Evolutionary conservation across 2,888 invertebrate species (phyloP).

Genomic region (Dusona sp.): DNA sequence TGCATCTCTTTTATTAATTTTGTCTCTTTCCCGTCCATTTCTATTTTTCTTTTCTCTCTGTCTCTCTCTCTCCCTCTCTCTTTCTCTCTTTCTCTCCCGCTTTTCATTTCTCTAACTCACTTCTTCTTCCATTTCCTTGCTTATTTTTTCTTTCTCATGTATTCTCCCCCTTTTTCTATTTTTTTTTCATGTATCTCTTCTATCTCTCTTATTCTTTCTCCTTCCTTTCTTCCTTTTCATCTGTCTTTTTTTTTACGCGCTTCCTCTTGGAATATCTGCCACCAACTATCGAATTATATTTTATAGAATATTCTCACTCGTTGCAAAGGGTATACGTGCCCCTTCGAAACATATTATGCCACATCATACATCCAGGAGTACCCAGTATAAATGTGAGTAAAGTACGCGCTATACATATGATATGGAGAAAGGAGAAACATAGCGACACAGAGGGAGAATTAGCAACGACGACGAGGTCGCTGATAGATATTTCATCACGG

Average conservation of each 20-base stretch:
- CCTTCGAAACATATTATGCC: neutral
- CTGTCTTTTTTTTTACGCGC: neutral
- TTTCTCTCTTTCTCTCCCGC: conserved; percentile 6
- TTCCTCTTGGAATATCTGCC: neutral
- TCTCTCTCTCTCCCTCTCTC: neutral
- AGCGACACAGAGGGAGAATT: neutral
- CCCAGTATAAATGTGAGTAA: conserved; percentile 12
- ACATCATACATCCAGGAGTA: neutral
- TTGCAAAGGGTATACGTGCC: conserved; percentile 12
- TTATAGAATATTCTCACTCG: conserved; percentile 52
- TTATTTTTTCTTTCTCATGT: conserved; percentile 9
- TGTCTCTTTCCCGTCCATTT: neutral
- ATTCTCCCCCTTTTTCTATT: neutral
- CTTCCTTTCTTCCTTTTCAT: neutral
- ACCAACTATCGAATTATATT: conserved; percentile 42
- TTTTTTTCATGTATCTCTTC: neutral
- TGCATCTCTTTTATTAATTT: conserved; percentile 13
- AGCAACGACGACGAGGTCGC: conserved; percentile 40
- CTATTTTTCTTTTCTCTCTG: conserved; percentile 3
- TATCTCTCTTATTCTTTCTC: neutral
- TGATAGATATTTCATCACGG: conserved; percentile 65
- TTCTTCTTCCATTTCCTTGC: neutral
- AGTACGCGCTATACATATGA: neutral
- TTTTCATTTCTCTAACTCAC: conserved; percentile 1
- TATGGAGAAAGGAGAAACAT: neutral